phyloP scores from a whole-genome alignment of 2,797 vertebrate genomes.

The Cryptoblepharus egeriae region DNA sequence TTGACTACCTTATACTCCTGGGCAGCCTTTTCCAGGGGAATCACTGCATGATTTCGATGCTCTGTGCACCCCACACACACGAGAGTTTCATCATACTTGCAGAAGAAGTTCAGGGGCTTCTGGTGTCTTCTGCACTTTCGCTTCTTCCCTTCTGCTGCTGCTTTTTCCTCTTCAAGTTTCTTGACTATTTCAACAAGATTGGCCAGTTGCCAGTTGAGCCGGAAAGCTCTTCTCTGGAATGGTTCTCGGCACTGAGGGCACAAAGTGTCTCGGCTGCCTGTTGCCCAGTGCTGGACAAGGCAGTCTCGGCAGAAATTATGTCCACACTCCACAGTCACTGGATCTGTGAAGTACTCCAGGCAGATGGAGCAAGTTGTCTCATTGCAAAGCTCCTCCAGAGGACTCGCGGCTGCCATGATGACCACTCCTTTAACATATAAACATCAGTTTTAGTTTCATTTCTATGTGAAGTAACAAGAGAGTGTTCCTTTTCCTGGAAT shows the following conservation, averaged over 20 bases:
- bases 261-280: too few relatives aligned
- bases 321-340: not conserved
- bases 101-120: constrained; percentile 8
- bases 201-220: not conserved
- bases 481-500: too few relatives aligned
- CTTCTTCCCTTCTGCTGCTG: not conserved
- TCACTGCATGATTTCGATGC: not conserved
- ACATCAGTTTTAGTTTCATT: not conserved
- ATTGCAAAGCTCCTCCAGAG: not conserved
- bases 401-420: not conserved
- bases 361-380: not conserved
- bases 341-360: not conserved
- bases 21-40: not conserved
- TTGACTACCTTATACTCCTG: not conserved
- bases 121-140: not conserved
- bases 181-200: not conserved
- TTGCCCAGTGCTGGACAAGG: not conserved
- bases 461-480: not conserved
- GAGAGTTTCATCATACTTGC: not conserved
- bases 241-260: not conserved
- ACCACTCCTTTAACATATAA: too few relatives aligned
- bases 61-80: not conserved
- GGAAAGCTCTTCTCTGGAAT: not conserved
- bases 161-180: not conserved
- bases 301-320: constrained; percentile 3